Base-by-base conservation (phyloP, 1,140 invertebrate genomes). In the Phymastichus coffea region DNA sequence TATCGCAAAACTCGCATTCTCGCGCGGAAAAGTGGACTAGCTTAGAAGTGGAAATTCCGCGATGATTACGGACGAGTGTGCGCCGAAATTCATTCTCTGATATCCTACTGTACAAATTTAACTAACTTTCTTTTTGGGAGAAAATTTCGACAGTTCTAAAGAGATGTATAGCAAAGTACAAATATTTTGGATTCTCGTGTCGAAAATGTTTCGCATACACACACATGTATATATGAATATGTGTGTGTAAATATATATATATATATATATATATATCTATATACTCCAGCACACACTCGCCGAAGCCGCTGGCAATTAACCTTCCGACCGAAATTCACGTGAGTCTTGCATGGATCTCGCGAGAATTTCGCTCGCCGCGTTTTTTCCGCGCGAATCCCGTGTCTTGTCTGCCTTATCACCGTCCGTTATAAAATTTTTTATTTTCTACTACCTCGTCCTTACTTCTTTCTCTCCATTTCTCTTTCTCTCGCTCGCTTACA, bases 1-100 rank as follows among this genome's bases (percentile, higher is more conserved):
- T 61, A 61, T 61, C 59, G 59, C 59, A 55, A 61, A 61, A 56
- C 59, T 61, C 35, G 46, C 52, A 56, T 61, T 49, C 23, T 8
- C 37, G 46, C 59, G 52, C 49, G 38, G 52, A 51, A 61, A 49
- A 48, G 17, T n/a, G n/a, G n/a, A n/a, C n/a, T n/a, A n/a, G n/a
- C n/a, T n/a, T n/a, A n/a, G n/a, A n/a, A n/a, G n/a, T n/a, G n/a
- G n/a, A n/a, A n/a, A n/a, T n/a, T n/a, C n/a, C n/a, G n/a, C n/a
- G n/a, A n/a, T n/a, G n/a, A n/a, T n/a, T n/a, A n/a, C n/a, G n/a
- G n/a, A n/a, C n/a, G n/a, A n/a, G n/a, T n/a, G n/a, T n/a, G n/a
- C n/a, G n/a, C n/a, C n/a, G n/a, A n/a, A n/a, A n/a, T n/a, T n/a
- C n/a, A n/a, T n/a, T n/a, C n/a, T n/a, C n/a, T n/a, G n/a, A n/a